Evolutionary conservation across 2,888 invertebrate species (phyloP).

Genomic region (Timema cristinae): DNA sequence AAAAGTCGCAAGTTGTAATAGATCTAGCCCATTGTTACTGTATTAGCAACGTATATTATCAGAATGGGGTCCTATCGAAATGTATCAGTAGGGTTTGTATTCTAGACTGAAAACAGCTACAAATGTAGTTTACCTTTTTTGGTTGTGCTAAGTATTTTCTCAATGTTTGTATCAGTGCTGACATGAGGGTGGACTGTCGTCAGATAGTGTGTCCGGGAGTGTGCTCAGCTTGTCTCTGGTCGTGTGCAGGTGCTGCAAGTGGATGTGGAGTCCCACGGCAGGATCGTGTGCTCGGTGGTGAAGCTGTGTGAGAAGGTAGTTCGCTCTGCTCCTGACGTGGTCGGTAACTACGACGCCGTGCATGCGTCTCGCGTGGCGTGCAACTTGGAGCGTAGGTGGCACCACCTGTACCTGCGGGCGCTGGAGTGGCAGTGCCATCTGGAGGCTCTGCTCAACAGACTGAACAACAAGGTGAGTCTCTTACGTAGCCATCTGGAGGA

Average conservation of each 20-base stretch:
- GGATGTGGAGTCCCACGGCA: conserved; percentile 88
- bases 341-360: conserved; percentile 33
- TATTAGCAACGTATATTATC: too few species aligned
- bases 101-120: too few species aligned
- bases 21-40: too few species aligned
- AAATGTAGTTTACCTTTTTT: too few species aligned
- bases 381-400: conserved; percentile 83
- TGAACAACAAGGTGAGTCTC: background rate
- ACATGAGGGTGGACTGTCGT: too few species aligned
- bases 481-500: background rate
- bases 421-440: conserved; percentile 91
- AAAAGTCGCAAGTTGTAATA: too few species aligned
- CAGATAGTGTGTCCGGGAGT: too few species aligned
- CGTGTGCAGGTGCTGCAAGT: conserved; percentile 77
- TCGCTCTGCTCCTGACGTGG: conserved; percentile 22
- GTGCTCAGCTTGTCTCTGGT: too few species aligned
- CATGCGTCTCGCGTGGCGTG: conserved; percentile 55
- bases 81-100: too few species aligned
- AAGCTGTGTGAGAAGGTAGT: conserved; percentile 61
- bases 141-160: too few species aligned
- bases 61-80: too few species aligned
- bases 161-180: too few species aligned
- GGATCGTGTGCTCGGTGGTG: conserved; percentile 74
- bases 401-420: conserved; percentile 80
- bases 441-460: conserved; percentile 63